Percentiles rank a stretch among this genome's conserved stretches.
Conservation (phyloP, 2,888 invertebrate species). For the Coelogynopora nodosa region DNA sequence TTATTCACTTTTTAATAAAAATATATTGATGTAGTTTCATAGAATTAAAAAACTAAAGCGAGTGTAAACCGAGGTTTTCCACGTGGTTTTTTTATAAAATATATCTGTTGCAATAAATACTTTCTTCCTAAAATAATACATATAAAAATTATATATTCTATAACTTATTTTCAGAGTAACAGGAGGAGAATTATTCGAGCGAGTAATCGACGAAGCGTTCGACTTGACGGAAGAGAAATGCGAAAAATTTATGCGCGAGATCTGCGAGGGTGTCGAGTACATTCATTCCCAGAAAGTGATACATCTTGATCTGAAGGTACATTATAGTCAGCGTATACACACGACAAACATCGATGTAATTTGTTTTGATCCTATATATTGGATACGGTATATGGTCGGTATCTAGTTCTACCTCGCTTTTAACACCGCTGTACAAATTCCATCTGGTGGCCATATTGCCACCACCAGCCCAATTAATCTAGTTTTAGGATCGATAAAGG, state of each 20-base stretch:
- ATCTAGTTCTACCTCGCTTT: no score
- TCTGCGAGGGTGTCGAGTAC: constrained; percentile 94
- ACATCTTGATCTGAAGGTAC: constrained; percentile 92
- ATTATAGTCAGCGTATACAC: not conserved
- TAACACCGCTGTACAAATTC: no score
- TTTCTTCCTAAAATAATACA: not conserved
- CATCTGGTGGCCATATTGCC: no score
- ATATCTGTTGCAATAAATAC: not conserved
- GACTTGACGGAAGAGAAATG: constrained; percentile 91
- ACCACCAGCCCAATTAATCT: no score
- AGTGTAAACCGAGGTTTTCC: no score
- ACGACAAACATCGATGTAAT: no score
- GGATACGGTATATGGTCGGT: not conserved
- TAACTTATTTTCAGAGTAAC: constrained; percentile 78
- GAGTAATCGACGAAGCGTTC: constrained; percentile 96
- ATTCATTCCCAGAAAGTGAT: constrained; percentile 91
- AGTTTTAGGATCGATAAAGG: no score
- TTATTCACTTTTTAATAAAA: no score
- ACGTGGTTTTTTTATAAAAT: no score
- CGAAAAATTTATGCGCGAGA: constrained; percentile 91
- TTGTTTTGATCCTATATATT: not conserved
- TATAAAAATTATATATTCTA: not conserved
- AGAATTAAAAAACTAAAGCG: no score
- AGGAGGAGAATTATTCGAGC: constrained; percentile 95
- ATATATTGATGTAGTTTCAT: no score